A percentile compares a stretch with the other conserved stretches of the same genome.
phyloP scores from a whole-genome alignment of 2,797 vertebrate genomes.

The Urosaurus nigricauda region DNA sequence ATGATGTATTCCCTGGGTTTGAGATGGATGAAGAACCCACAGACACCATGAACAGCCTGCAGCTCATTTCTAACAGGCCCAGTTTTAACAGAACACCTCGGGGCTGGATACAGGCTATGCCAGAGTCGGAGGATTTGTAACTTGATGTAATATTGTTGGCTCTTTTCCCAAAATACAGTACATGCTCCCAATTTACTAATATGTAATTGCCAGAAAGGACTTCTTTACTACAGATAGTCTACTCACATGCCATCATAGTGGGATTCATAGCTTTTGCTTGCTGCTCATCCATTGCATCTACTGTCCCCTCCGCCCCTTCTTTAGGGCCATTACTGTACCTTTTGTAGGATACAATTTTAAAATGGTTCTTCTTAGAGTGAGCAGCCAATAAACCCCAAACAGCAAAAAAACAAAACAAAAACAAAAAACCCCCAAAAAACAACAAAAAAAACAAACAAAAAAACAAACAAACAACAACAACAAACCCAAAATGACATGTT shows the following conservation, averaged over 20 bases:
- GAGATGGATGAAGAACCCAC: conserved; percentile 78
- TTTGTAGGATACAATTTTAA: neutral
- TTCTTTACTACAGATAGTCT: neutral
- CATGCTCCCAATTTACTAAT: neutral
- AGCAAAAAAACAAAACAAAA: neutral
- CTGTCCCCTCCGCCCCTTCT: conserved; percentile 12
- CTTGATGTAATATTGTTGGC: neutral
- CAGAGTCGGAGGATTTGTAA: conserved; percentile 92
- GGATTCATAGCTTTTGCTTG: neutral
- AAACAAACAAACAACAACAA: neutral
- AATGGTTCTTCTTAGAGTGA: neutral
- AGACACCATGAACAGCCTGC: conserved; percentile 72
- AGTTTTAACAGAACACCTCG: conserved; percentile 92
- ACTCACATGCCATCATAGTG: accelerated
- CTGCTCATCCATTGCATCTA: accelerated
- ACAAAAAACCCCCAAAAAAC: too few relatives aligned
- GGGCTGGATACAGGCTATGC: conserved; percentile 86
- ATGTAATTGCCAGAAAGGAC: neutral
- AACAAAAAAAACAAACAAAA: too few relatives aligned
- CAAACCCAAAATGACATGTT: neutral
- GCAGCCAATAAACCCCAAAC: neutral
- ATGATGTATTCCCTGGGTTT: conserved; percentile 74
- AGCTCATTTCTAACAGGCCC: conserved; percentile 83
- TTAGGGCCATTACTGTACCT: conserved; percentile 41
- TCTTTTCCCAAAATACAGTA: neutral